Base-by-base conservation (phyloP, 2,888 invertebrate species). In the Dryocosmus kuriphilus region DNA sequence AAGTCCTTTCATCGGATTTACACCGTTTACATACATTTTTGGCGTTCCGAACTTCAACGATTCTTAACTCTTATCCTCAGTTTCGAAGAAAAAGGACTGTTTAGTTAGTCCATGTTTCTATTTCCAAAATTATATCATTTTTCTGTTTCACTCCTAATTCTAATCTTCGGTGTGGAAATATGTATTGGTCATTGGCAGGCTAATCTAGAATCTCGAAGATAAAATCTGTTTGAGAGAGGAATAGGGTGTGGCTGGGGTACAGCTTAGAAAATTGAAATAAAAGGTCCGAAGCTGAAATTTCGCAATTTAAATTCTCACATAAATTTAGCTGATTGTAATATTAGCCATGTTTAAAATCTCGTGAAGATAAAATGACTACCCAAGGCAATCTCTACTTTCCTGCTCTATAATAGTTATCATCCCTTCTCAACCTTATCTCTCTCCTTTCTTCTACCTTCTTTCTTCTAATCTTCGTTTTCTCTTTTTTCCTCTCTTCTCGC, bases 381-480 rank as follows among this genome's bases (percentile, higher is more conserved):
- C 71, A 71, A n/a, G n/a, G 71, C 32, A 22, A 71, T 51, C 51
- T 71, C 32, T 32, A 30, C 71, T 71, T 51, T 71, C 71, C 71
- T 71, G 71, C 71, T 55, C 51, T 71, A 71, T 71, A 71, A 71
- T 71, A 51, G 55, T 71, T 71, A 71, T 55, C 71, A 71, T 71
- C 67, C 73, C 51, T 74, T 71, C 57, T n/a, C 62, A 19, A 60
- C 38, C 51, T 73, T 55, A 61, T 65, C 46, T 74, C 46, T 67
- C 67, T 51, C 16, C 57, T 63, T 57, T 16, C 60, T 55, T 63
- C 24, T 71, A n/a, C 9, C 46, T 46, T 60, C 60, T 55, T 65
- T 63, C 55, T 61, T 16, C 41, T 63, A 35, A 32, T 57, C 27
- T 77, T 24, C 65, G 22, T 77, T 51, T 74, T 16, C 55, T 41